Percentiles rank a stretch among this genome's conserved stretches.
Evolutionary conservation across 1,140 invertebrate genomes (phyloP).

Genomic region (Bradysia coprophila): DNA sequence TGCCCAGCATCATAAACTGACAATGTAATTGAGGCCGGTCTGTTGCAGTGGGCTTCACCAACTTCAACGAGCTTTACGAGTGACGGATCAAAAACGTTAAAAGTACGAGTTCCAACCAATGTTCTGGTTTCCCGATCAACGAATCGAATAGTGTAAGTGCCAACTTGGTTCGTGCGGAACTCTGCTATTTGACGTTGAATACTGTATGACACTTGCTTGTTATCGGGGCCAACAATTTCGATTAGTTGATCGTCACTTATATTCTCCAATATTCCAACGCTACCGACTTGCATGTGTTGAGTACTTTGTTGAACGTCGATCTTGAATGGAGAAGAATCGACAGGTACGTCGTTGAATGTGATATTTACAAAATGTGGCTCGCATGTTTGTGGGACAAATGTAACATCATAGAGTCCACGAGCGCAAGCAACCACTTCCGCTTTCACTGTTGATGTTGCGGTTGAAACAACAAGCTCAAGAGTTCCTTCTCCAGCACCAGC

Average conservation of each 20-base stretch:
- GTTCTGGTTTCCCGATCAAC: slow-evolving; percentile 23
- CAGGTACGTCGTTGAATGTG: slow-evolving; percentile 87
- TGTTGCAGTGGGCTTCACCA: slow-evolving; percentile 61
- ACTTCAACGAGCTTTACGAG: slow-evolving; percentile 61
- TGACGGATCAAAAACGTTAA: slow-evolving; percentile 72
- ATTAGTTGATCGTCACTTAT: slow-evolving; percentile 31
- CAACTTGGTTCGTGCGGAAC: slow-evolving; percentile 30
- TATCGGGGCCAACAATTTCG: slow-evolving; percentile 32
- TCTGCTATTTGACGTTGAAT: slow-evolving; percentile 28
- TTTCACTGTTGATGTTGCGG: slow-evolving; percentile 70
- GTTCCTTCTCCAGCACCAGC: slow-evolving; percentile 91
- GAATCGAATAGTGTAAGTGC: slow-evolving; percentile 28
- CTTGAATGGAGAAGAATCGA: slow-evolving; percentile 81
- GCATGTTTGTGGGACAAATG: slow-evolving; percentile 80
- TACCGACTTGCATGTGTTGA: slow-evolving; percentile 35
- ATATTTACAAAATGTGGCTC: slow-evolving; percentile 89
- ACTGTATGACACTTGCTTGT: slow-evolving; percentile 27
- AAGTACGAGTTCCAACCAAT: slow-evolving; percentile 30
- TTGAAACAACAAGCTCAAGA: slow-evolving; percentile 84
- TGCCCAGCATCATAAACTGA: slow-evolving; percentile 58
- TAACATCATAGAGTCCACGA: slow-evolving; percentile 86
- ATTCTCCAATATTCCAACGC: slow-evolving; percentile 32
- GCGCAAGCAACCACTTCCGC: slow-evolving; percentile 78
- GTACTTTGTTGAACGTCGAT: slow-evolving; percentile 83
- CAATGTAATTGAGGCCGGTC: slow-evolving; percentile 49